Conservation (phyloP, 2,888 invertebrate species). For the Tetheella fluctuosa region DNA sequence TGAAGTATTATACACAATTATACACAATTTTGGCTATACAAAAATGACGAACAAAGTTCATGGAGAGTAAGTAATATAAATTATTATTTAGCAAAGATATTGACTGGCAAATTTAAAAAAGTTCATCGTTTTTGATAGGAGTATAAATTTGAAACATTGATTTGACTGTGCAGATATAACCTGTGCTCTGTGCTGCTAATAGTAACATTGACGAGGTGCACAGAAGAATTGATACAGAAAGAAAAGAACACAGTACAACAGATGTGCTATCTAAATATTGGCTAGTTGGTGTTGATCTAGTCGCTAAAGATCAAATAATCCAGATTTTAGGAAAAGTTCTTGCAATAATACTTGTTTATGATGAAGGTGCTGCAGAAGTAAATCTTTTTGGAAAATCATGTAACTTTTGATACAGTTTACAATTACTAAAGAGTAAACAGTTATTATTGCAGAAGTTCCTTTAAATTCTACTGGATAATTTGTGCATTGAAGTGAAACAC, state of each 20-base stretch:
- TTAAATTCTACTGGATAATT: slow-evolving; percentile 54
- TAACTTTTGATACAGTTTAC: not conserved
- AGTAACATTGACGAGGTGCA: slow-evolving; percentile 64
- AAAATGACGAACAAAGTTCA: slow-evolving; percentile 65
- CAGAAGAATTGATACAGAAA: slow-evolving; percentile 56
- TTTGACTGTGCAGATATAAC: slow-evolving; percentile 55
- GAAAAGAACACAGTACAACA: slow-evolving; percentile 56
- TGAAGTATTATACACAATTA: slow-evolving; percentile 32
- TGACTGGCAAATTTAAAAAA: slow-evolving; percentile 17
- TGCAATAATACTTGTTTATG: slow-evolving; percentile 26
- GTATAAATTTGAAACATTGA: slow-evolving; percentile 53
- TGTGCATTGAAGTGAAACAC: slow-evolving; percentile 51
- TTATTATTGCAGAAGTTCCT: slow-evolving; percentile 41
- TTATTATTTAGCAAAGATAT: not conserved
- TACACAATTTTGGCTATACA: slow-evolving; percentile 37
- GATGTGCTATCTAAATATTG: slow-evolving; percentile 67
- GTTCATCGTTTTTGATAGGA: slow-evolving; percentile 59
- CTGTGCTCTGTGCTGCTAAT: slow-evolving; percentile 71
- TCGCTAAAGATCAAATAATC: slow-evolving; percentile 49
- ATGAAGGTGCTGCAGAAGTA: not conserved
- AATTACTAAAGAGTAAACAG: slow-evolving; percentile 23
- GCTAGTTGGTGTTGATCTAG: slow-evolving; percentile 50
- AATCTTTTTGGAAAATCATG: not conserved
- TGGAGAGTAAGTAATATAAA: too few species aligned
- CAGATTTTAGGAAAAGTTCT: slow-evolving; percentile 33